Evolutionary conservation across 1,140 invertebrate species (phyloP).

Genomic region (Macrosteles quadrilineatus): DNA sequence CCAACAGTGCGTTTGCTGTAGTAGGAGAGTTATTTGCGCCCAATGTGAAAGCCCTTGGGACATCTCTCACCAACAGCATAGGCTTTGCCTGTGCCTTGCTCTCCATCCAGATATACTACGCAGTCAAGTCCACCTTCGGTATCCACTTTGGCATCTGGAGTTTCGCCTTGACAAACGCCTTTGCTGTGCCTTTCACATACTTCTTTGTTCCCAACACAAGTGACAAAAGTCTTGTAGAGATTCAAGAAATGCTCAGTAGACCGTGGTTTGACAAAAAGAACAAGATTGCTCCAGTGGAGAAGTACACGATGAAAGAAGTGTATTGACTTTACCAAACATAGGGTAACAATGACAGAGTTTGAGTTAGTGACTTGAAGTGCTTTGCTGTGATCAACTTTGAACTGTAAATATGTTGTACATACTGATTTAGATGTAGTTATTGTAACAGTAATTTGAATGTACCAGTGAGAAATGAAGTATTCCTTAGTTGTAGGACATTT

Average conservation of each 20-base stretch:
- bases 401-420: too few species aligned
- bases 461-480: too few species aligned
- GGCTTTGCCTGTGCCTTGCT: constrained; percentile 10
- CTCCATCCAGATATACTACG: constrained; percentile 20
- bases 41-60: constrained; percentile 19
- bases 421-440: too few species aligned
- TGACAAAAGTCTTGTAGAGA: constrained; percentile 4
- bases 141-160: constrained; percentile 22
- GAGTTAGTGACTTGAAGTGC: too few species aligned
- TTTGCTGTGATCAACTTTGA: too few species aligned
- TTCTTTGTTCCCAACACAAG: constrained; percentile 22
- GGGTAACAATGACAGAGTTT: too few species aligned
- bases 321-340: too few species aligned
- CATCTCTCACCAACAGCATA: constrained; percentile 6
- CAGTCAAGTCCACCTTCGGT: not conserved
- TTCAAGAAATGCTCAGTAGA: constrained; percentile 18
- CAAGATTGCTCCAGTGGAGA: constrained; percentile 2
- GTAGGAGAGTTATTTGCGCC: constrained; percentile 18
- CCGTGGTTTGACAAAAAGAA: constrained; percentile 19
- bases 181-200: not conserved
- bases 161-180: not conserved
- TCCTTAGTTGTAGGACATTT: too few species aligned
- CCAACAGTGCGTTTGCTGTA: constrained; percentile 21
- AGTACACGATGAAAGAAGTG: constrained; percentile 12
- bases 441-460: too few species aligned